Evolutionary conservation across 2,888 invertebrate genomes (phyloP), one percentile per base, ranked within the genome.

Genomic region (Drosophila ezoana): DNA sequence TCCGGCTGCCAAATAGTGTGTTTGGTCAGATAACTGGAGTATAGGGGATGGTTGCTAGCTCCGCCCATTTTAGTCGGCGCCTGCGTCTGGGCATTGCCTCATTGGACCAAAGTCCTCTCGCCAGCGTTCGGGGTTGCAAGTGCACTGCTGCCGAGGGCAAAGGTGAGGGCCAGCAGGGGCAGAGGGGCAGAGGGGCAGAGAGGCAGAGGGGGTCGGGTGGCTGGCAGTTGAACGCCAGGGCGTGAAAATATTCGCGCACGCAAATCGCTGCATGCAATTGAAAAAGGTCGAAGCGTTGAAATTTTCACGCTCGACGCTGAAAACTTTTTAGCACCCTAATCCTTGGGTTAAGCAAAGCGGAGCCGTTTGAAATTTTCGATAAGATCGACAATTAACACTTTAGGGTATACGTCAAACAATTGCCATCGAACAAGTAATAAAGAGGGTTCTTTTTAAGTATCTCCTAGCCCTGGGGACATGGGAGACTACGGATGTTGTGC

Each of bases 251-350:
- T 54, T 70, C 43, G 60, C 49, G 57, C 40, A 47, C 28, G 54
- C 65, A 61, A 69, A 51, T 53, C 45, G 35, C 51, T 11, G 40
- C 10, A 18, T 14, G 45, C 38, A 16, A 59, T 51, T 38, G 10
- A 48, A 65, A 76, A 75, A 59, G 51, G 54, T 61, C 13, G 14
- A 63, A 56, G 49, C 75, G 75, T 75, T 59, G 75, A 76, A 75
- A 75, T 75, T 75, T 77, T 5, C 33, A 75, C 77, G 75, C 72
- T 63, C 32, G 13, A 57, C 41, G 33, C 33, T 23, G 8, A 8
- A 59, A 66, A 60, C 32, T 72, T 72, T 58, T 20, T 8, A n/a
- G 6, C 13, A 14, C 10, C 13, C 14, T 65, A 74, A 75, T 66
- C 70, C 58, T 18, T 38, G 10, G 13, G 11, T 43, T 23, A 49